phyloP scores from a whole-genome alignment of 2,797 vertebrate genomes.

The Phataginus tetradactyla region DNA sequence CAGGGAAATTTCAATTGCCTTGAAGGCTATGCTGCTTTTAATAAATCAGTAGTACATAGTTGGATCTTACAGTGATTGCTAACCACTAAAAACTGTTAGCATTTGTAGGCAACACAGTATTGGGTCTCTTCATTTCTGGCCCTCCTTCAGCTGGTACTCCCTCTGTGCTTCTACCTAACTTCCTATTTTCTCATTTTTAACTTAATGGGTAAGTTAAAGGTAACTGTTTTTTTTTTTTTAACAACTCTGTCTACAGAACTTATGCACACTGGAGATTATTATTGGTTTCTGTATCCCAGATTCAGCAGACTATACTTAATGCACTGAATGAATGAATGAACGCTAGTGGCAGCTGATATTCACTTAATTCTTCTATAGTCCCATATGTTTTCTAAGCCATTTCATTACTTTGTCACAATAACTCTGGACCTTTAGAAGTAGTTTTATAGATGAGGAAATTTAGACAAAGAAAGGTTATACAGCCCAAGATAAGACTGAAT shows the following conservation, averaged over 20 bases:
- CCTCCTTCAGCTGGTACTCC: background rate
- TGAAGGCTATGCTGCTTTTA: slow-evolving; percentile 14
- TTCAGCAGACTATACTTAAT: background rate
- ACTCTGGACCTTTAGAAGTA: background rate
- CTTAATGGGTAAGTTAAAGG: background rate
- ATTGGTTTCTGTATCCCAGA: background rate
- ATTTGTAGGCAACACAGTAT: background rate
- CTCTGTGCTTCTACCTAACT: background rate
- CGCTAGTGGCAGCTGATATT: background rate
- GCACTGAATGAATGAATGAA: background rate
- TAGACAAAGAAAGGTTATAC: background rate
- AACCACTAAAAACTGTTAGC: background rate
- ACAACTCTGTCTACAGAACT: background rate
- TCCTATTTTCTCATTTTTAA: background rate
- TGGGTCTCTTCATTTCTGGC: background rate
- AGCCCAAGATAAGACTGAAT: background rate
- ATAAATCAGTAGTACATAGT: slow-evolving; percentile 11
- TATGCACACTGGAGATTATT: background rate
- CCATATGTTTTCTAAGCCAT: background rate
- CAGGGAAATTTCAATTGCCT: background rate
- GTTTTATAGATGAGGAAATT: background rate
- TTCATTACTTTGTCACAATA: background rate
- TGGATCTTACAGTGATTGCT: background rate
- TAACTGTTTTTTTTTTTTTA: background rate
- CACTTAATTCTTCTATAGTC: background rate